Evolutionary conservation across 2,797 vertebrate genomes (phyloP), one percentile per base, ranked within the genome.

Genomic region (Delichon dasypus): DNA sequence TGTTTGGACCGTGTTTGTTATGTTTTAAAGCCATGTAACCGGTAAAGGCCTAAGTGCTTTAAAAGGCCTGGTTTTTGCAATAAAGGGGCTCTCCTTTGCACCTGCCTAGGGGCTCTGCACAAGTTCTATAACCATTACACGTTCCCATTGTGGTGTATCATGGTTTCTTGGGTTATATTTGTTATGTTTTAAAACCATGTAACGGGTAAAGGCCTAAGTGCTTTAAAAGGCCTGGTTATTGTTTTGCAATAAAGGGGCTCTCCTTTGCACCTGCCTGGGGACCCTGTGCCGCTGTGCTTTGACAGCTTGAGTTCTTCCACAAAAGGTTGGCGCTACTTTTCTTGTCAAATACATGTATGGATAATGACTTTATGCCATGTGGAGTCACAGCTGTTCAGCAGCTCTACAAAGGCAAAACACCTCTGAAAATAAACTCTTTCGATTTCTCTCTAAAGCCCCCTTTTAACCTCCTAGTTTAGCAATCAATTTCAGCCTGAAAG

Each of bases 281-380:
- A 12, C 40, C 54, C 20, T 30, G 26, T 0, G 1, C 19, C 0
- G 1, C 16, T 25, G 12, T 29, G 48, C 38, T 44, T 54, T 34
- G 45, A 5, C 8, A 42, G 30, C 11, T 71, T 18, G 23, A 25
- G 20, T 44, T 48, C 53, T 47, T 40, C 26, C n/a, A 34, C 44
- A 45, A 50, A 78, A 32, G 34, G 8, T 26, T 54, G 47, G 73
- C 71, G 54, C 30, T 61, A 10, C 44, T 81, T 74, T 77, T 67
- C 57, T 42, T 62, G 65, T 29, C 47, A 58, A 80, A 80, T 29
- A 61, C 19, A 12, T 1, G 1, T 19, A 12, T 2, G 4, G 54
- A 13, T 16, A 34, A 73, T 27, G 53, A 55, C 38, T 78, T 80
- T 32, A 23, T 21, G 21, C 29, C 38, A 21, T 6, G 16, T 11